Base-by-base conservation (phyloP, 2,113 vertebrate genomes). In the Marcusenius ussheri region DNA sequence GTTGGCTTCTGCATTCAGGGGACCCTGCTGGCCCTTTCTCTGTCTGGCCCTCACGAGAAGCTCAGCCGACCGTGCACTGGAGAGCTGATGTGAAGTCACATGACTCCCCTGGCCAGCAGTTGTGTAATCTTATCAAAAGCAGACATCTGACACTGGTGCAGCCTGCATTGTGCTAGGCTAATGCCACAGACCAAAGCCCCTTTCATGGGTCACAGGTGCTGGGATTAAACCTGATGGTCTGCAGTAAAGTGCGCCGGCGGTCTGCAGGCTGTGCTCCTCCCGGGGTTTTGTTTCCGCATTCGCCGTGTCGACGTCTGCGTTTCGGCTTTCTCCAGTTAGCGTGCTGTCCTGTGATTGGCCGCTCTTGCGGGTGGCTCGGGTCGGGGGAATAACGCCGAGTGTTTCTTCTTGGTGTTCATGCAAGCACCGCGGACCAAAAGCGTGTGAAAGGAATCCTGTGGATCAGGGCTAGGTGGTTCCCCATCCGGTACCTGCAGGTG, bases 161-260 rank as follows among this genome's bases (percentile, higher is more conserved):
- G 88, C 89, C 92, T 87, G 88, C 89, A 93, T 94, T 94, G 93
- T 94, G 90, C 84, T 80, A 90, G 49, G 83, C 91, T 92, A 93
- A 93, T 93, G 87, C 93, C 92, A 92, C 91, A 66, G 94, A 92
- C 93, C 91, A 35, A 88, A 93, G 91, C 83, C 90, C 74, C 74
- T 80, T 91, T 92, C 89, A 92, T 74, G 90, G 92, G 92, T 94
- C 92, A 93, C 91, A 45, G 91, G 85, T 89, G 89, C 66, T 50
- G 83, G 92, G 91, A 92, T 93, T 93, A 87, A 88, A 91, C 91
- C 39, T 88, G 90, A 92, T 93, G 93, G 93, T 94, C 93, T 91
- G 89, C 91, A 90, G 92, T 93, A 90, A 94, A 93, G 87, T 92
- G 93, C 92, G 93, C 92, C 58, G 93, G 93, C 91, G 74, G 91